These are phyloP conservation scores for Falcaria lacertinaria DNA, from an alignment of 2,888 invertebrate species.

Conservation along the genomic window DNA sequence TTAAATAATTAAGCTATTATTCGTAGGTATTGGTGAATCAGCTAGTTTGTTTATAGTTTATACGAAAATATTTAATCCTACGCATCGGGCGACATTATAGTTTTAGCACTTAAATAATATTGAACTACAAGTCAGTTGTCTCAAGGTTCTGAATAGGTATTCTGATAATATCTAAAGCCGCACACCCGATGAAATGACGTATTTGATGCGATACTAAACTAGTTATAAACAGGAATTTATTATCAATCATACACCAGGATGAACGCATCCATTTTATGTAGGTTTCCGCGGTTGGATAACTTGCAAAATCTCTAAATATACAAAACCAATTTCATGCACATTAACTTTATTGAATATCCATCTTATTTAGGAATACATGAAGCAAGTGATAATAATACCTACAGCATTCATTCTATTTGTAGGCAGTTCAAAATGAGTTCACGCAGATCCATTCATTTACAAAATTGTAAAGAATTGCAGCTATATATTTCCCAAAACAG, in stretches of 20 bases:
- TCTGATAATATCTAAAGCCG: conserved; percentile 23
- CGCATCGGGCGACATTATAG: conserved; percentile 11
- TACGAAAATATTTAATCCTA: conserved; percentile 11
- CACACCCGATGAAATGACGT: conserved; percentile 17
- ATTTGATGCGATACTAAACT: conserved; percentile 21
- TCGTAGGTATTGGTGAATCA: conserved; percentile 6
- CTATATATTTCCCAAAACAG: too few species aligned
- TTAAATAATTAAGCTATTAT: not conserved
- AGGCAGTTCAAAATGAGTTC: too few species aligned
- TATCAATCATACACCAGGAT: conserved; percentile 14
- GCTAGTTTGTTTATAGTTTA: conserved; percentile 5
- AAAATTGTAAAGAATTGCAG: too few species aligned
- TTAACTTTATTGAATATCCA: too few species aligned
- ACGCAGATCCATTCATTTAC: too few species aligned
- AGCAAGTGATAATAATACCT: too few species aligned
- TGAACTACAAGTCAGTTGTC: conserved; percentile 26
- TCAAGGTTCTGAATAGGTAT: conserved; percentile 34
- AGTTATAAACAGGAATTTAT: conserved; percentile 27
- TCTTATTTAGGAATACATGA: too few species aligned
- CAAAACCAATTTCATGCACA: not conserved
- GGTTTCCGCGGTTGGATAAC: not conserved
- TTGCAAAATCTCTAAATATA: not conserved
- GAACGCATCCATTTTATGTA: not conserved
- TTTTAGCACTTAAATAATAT: conserved; percentile 22
- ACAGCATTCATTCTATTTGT: too few species aligned